These are phyloP conservation scores for Catocala sponsa DNA, from an alignment of 2,888 invertebrate genomes.

Conservation along the genomic window DNA sequence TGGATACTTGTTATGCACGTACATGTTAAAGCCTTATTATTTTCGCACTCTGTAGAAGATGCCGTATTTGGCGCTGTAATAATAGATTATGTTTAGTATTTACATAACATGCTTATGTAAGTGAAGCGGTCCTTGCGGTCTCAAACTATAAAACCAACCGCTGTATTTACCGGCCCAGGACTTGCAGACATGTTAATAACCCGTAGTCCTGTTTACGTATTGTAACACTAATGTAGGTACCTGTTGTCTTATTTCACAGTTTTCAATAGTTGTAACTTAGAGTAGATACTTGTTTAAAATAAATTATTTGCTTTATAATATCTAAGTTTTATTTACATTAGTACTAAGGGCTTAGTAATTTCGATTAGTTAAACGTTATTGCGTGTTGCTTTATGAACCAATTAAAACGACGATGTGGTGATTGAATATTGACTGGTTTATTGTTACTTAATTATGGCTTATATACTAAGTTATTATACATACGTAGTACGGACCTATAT, in stretches of 20 bases:
- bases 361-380: slow-evolving; percentile 52
- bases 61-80: neutral
- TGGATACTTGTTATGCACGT: neutral
- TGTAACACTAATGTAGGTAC: neutral
- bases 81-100: too few relatives aligned
- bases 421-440: too few relatives aligned
- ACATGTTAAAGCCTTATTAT: neutral
- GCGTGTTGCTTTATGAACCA: too few relatives aligned
- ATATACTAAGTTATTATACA: too few relatives aligned
- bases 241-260: neutral
- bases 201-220: neutral
- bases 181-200: too few relatives aligned
- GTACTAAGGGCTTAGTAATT: slow-evolving; percentile 7
- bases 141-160: too few relatives aligned
- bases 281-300: slow-evolving; percentile 6
- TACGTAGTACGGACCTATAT: too few relatives aligned
- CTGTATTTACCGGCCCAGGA: too few relatives aligned
- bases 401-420: too few relatives aligned
- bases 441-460: too few relatives aligned
- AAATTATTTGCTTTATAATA: slow-evolving; percentile 9
- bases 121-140: too few relatives aligned
- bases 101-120: too few relatives aligned
- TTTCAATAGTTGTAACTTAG: slow-evolving; percentile 13
- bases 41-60: neutral
- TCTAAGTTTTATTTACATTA: slow-evolving; percentile 18